These are phyloP conservation scores for Phragmatobia fuliginosa DNA, from an alignment of 2,888 invertebrate genomes.

Conservation along the genomic window DNA sequence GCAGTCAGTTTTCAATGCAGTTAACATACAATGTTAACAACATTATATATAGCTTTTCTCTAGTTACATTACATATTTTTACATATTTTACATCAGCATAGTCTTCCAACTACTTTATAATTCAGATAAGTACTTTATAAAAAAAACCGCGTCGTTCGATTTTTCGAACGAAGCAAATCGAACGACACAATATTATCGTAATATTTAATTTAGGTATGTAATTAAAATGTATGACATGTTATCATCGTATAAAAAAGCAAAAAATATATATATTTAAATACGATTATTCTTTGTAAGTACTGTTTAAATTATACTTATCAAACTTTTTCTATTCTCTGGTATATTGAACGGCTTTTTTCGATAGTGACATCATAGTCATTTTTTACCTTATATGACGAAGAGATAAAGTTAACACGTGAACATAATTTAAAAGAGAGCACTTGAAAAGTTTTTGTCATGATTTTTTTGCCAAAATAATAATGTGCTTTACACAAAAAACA, in stretches of 20 bases:
- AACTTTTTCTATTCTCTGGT: constrained; percentile 44
- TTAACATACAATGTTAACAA: too few species aligned
- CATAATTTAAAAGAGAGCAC: constrained; percentile 74
- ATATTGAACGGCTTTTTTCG: constrained; percentile 52
- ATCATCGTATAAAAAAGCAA: too few species aligned
- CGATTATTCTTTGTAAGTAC: neutral
- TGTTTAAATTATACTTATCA: constrained; percentile 37
- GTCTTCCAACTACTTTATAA: neutral
- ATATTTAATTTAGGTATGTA: too few species aligned
- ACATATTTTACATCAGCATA: neutral
- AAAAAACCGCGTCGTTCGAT: too few species aligned
- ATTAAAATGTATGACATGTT: too few species aligned
- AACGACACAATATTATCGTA: too few species aligned
- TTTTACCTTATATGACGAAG: constrained; percentile 70
- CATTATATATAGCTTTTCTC: too few species aligned
- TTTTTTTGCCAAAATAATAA: constrained; percentile 56
- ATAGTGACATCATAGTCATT: constrained; percentile 74
- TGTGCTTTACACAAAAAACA: constrained; percentile 52
- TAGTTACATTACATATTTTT: too few species aligned
- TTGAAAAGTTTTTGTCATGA: constrained; percentile 50
- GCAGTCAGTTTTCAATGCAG: too few species aligned
- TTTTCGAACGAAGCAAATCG: too few species aligned
- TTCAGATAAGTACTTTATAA: too few species aligned
- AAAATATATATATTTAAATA: too few species aligned
- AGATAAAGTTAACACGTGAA: constrained; percentile 73